Evolutionary conservation across 2,888 invertebrate species (phyloP).

Genomic region (Erannis defoliaria): DNA sequence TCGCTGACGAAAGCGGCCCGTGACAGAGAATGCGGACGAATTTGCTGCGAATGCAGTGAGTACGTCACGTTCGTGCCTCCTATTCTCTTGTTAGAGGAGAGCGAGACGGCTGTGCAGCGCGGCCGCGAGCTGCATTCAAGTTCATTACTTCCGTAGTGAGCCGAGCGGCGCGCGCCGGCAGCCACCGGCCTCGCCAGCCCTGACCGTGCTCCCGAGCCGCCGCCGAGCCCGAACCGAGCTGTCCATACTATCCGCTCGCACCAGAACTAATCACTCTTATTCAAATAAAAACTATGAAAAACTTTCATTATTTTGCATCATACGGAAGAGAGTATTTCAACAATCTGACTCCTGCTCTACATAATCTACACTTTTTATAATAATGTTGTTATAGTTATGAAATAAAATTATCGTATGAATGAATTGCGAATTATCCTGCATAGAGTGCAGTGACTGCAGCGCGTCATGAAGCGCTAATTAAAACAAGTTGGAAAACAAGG

Average conservation of each 20-base stretch:
- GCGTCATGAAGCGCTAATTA: slow-evolving; percentile 58
- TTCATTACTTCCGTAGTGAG: slow-evolving; percentile 82
- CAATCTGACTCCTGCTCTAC: background rate
- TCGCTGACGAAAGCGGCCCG: slow-evolving; percentile 85
- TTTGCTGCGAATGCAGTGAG: slow-evolving; percentile 84
- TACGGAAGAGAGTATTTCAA: background rate
- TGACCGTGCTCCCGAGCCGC: slow-evolving; percentile 76
- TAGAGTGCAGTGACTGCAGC: slow-evolving; percentile 1
- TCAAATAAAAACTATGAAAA: background rate
- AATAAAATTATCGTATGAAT: slow-evolving; percentile 7
- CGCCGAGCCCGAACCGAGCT: background rate
- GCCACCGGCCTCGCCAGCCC: slow-evolving; percentile 49
- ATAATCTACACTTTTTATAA: background rate
- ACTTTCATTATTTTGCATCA: background rate
- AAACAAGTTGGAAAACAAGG: slow-evolving; percentile 71
- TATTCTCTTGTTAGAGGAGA: slow-evolving; percentile 68
- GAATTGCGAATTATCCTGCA: slow-evolving; percentile 7
- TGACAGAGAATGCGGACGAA: slow-evolving; percentile 85
- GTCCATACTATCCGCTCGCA: slow-evolving; percentile 9
- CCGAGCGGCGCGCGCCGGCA: slow-evolving; percentile 65
- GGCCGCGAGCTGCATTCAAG: slow-evolving; percentile 83
- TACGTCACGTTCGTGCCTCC: slow-evolving; percentile 81
- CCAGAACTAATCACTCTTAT: background rate
- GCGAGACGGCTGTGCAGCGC: slow-evolving; percentile 75
- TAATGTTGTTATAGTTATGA: background rate